phyloP scores from a whole-genome alignment of 2,797 vertebrate genomes.

The Morelia viridis region DNA sequence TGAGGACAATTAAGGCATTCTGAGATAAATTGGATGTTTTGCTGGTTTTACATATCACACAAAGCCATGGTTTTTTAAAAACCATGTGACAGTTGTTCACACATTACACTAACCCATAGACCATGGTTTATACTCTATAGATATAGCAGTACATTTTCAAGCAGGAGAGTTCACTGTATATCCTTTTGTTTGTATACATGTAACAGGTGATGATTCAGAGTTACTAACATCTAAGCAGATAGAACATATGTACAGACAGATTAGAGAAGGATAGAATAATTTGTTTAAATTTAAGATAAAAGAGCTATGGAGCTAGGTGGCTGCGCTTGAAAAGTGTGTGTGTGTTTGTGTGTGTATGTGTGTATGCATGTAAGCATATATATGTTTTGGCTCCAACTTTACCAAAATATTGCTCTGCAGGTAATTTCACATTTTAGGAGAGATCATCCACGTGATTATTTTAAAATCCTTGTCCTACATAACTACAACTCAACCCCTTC shows the following conservation, averaged over 20 bases:
- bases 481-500: background rate
- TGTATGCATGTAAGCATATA: background rate
- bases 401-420: background rate
- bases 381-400: background rate
- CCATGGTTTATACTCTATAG: background rate
- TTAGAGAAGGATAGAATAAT: background rate
- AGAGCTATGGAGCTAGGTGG: background rate
- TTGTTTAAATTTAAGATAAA: background rate
- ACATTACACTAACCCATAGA: background rate
- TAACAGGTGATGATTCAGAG: background rate
- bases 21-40: background rate
- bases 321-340: background rate
- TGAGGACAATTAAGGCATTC: background rate
- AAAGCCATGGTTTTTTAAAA: background rate
- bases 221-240: background rate
- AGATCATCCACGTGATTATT: background rate
- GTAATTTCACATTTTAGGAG: background rate
- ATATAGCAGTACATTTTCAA: background rate
- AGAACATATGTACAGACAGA: background rate
- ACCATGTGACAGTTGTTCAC: background rate
- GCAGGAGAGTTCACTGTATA: background rate
- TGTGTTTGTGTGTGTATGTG: background rate
- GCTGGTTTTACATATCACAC: background rate
- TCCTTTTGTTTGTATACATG: background rate
- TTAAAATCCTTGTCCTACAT: background rate